These are phyloP conservation scores for Morbakka virulenta DNA, from an alignment of 30 jellyfish, hydroid and myxozoan genomes.

Conservation along the genomic window DNA sequence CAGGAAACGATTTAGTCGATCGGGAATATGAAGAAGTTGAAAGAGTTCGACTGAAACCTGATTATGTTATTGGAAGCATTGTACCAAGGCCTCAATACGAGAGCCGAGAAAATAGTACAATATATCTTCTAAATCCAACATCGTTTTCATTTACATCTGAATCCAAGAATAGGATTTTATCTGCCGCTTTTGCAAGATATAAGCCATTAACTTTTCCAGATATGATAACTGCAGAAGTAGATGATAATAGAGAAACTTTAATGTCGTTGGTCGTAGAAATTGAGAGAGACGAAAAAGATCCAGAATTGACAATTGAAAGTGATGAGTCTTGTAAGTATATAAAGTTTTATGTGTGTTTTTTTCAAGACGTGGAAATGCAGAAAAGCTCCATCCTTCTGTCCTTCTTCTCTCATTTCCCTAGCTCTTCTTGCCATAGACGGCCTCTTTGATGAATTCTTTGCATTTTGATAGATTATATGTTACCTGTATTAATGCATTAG, in stretches of 20 bases:
- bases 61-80: constrained; percentile 54
- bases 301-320: constrained; percentile 39
- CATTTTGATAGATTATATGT: too few relatives aligned
- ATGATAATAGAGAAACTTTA: not conserved
- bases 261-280: constrained; percentile 17
- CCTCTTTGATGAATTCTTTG: too few relatives aligned
- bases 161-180: not conserved
- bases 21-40: too few relatives aligned
- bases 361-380: too few relatives aligned
- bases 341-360: too few relatives aligned
- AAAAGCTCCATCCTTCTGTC: too few relatives aligned
- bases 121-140: constrained; percentile 11
- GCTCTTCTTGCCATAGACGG: too few relatives aligned
- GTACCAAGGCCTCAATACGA: constrained; percentile 83
- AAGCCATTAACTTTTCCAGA: constrained; percentile 51
- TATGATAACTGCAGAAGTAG: not conserved
- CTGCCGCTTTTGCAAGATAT: constrained; percentile 57
- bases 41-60: too few relatives aligned
- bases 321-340: constrained; percentile 59
- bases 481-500: too few relatives aligned
- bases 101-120: constrained; percentile 11
- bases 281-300: not conserved
- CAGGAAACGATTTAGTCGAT: too few relatives aligned
- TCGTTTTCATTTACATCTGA: constrained; percentile 28
- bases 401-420: too few relatives aligned